Base-by-base conservation (phyloP, 2,113 vertebrate genomes). In the Gavia stellata region DNA sequence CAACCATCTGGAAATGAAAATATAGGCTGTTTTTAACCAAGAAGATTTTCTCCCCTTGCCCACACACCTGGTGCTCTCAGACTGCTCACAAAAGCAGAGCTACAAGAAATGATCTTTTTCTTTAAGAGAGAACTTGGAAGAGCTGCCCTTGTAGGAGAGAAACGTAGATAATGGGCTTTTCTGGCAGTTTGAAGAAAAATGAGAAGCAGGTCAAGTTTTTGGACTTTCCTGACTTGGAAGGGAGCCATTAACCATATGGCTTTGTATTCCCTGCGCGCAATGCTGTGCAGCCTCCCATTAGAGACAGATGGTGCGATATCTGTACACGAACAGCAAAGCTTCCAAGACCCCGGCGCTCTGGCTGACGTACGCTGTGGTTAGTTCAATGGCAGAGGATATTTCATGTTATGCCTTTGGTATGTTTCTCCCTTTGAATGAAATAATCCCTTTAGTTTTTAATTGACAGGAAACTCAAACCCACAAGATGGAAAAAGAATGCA, bases 221-320 rank as follows among this genome's bases (percentile, higher is more conserved):
- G 94, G 95, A 86, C 70, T 94, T 94, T 65, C 53, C 61, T 84
- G 68, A 18, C 61, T 94, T 94, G 94, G 91, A 82, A 20, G 4
- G 24, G 78, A 82, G 92, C 94, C 94, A 91, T 82, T 65, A 72
- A 77, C 40, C 95, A 95, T 94, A 97, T 95, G 95, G 95, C 91
- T 95, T 68, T 95, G 91, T 91, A 20, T 94, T 96, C 91, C 91
- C 91, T 79, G 3, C 0, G 6, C 5, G 2, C 63, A 56, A 2
- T 6, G 68, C 91, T 40, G 80, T 62, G 73, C 88, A 71, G 59
- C 11, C 47, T 84, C 86, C 92, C 96, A 31, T 96, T 52, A 92
- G 86, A 33, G 92, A 61, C 95, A 95, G 96, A 94, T 97, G 95
- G 94, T 68, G 73, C 1, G 1, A 7, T 72, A 89, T 75, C 92